A percentile compares a stretch with the other conserved stretches of the same genome.
Evolutionary conservation across 1,140 invertebrate genomes (phyloP).

Genomic region (Brachionus rubens): DNA sequence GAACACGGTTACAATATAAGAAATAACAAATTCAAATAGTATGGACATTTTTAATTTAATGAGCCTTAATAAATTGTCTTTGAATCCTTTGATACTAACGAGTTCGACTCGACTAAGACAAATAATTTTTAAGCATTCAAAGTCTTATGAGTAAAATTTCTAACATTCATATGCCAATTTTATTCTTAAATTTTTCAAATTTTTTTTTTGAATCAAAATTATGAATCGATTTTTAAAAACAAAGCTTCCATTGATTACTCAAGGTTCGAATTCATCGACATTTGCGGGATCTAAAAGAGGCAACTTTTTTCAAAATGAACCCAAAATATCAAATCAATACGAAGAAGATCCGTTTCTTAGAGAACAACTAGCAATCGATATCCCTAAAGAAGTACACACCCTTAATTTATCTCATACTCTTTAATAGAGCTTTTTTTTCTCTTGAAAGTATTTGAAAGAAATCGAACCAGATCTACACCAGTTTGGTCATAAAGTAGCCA

Average conservation of each 20-base stretch:
- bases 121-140: no score
- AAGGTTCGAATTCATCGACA: neutral
- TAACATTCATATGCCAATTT: no score
- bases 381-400: conserved; percentile 54
- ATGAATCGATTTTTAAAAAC: neutral
- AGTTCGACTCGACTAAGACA: no score
- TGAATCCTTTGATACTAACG: no score
- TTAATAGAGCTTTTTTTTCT: neutral
- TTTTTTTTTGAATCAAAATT: conserved; percentile 8
- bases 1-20: no score
- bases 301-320: conserved; percentile 55
- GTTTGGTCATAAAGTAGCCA: conserved; percentile 62
- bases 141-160: no score
- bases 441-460: conserved; percentile 9
- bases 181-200: neutral
- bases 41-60: no score
- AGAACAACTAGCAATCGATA: conserved; percentile 52
- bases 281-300: conserved; percentile 54
- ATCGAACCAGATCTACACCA: conserved; percentile 59
- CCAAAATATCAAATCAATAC: conserved; percentile 57
- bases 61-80: no score
- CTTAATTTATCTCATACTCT: neutral
- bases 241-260: neutral
- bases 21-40: no score
- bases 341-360: conserved; percentile 53